Evolutionary conservation across 2,888 invertebrate species (phyloP).

Genomic region (Pheosia gnoma): DNA sequence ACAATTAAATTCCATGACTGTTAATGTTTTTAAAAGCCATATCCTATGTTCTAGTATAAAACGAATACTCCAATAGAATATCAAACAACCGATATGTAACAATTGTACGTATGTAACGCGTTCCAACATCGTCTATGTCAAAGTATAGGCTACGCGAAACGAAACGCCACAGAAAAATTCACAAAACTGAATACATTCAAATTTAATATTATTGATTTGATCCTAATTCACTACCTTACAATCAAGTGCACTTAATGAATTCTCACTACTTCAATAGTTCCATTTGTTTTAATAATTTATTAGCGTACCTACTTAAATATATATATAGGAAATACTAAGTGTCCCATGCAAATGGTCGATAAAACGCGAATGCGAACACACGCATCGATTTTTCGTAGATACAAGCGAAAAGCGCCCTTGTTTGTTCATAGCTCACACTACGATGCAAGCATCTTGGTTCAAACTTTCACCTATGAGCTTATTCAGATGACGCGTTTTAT

Average conservation of each 20-base stretch:
- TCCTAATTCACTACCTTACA: slow-evolving; percentile 51
- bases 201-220: slow-evolving; percentile 45
- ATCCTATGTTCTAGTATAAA: slow-evolving; percentile 20
- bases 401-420: background rate
- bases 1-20: background rate
- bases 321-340: slow-evolving; percentile 38
- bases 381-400: too few species aligned
- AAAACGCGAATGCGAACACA: background rate
- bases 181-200: slow-evolving; percentile 57
- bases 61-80: slow-evolving; percentile 7
- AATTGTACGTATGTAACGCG: slow-evolving; percentile 1
- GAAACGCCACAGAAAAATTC: slow-evolving; percentile 16
- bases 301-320: slow-evolving; percentile 42
- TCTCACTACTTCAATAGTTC: slow-evolving; percentile 70
- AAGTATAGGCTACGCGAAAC: slow-evolving; percentile 14
- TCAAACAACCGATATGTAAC: slow-evolving; percentile 8
- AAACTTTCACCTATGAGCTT: too few species aligned
- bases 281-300: slow-evolving; percentile 52
- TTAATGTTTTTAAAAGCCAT: slow-evolving; percentile 18
- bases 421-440: too few species aligned
- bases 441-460: too few species aligned
- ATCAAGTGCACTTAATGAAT: slow-evolving; percentile 80
- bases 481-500: too few species aligned
- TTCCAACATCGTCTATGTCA: slow-evolving; percentile 10
- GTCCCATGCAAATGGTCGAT: slow-evolving; percentile 33